Evolutionary conservation across 2,113 vertebrate genomes (phyloP), one percentile per base, ranked within the genome.

Genomic region (Pungitius pungitius): DNA sequence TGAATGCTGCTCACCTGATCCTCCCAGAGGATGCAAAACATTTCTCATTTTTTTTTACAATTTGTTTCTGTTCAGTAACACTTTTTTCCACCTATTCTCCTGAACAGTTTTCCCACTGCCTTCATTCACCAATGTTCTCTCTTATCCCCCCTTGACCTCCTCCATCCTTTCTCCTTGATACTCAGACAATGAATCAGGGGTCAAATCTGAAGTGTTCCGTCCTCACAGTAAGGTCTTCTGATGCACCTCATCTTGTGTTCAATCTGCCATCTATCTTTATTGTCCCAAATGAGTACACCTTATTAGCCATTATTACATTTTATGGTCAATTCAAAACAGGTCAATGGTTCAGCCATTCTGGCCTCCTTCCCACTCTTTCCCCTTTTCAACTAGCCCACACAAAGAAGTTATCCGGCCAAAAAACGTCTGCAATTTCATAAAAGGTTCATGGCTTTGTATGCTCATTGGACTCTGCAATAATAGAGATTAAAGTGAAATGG

Each of bases 161-260:
- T 92, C 91, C 93, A 86, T 78, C 89, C 84, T 90, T 92, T 93
- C 94, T 95, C 92, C 86, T 61, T 58, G 42, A 65, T 83, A 82
- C 81, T 85, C 75, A 61, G 47, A 35, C 39, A 88, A 89, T 96
- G 95, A 96, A 95, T 91, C 66, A 82, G 75, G 90, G 89, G 92
- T 95, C 91, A 93, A 89, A 89, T 83, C 94, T 91, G 39, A 92
- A 96, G 94, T 92, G 88, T 92, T 92, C 35, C 55, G 78, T 90
- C 84, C 79, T 89, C 84, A 65, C 59, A 80, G 83, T 83, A 90
- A 93, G 88, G 88, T 88, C 91, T 84, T 89, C 91, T 86, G 88
- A 91, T 73, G 81, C 90, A 79, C 88, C 92, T 89, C 91, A 89
- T 90, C 88, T 91, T 88, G 89, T 81, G 71, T 66, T 85, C 89